A percentile compares a stretch with the other conserved stretches of the same genome.
These are phyloP conservation scores for Lordiphosa stackelbergi DNA, from an alignment of 1,140 invertebrate species.

Conservation along the genomic window DNA sequence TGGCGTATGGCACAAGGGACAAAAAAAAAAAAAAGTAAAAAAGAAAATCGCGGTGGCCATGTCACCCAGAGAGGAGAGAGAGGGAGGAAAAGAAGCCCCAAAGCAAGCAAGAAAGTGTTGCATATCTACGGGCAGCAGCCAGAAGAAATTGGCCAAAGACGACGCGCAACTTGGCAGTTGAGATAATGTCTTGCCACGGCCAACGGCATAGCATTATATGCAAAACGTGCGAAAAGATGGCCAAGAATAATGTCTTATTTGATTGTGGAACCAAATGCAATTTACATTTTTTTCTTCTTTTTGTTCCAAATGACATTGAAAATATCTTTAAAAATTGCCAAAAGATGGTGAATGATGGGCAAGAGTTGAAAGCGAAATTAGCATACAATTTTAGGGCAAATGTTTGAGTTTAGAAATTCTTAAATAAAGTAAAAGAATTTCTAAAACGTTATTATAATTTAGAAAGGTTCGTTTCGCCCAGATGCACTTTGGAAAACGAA, in stretches of 20 bases:
- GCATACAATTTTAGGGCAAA: too few relatives aligned
- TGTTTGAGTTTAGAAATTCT: too few relatives aligned
- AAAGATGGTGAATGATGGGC: constrained; percentile 11
- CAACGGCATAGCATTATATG: constrained; percentile 12
- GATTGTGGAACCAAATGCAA: constrained; percentile 65
- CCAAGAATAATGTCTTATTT: constrained; percentile 61
- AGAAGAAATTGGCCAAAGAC: constrained; percentile 56
- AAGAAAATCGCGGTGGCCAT: constrained; percentile 32
- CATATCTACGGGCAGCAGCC: constrained; percentile 52
- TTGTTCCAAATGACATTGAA: constrained; percentile 18
- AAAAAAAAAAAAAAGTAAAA: constrained; percentile 1
- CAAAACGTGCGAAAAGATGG: constrained; percentile 16
- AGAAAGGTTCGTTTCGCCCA: too few relatives aligned
- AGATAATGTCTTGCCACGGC: constrained; percentile 61
- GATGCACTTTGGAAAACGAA: too few relatives aligned
- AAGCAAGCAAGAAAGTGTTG: constrained; percentile 47
- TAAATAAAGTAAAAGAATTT: too few relatives aligned
- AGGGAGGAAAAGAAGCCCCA: background rate
- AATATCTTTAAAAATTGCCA: constrained; percentile 19
- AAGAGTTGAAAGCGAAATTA: too few relatives aligned
- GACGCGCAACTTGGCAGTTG: constrained; percentile 38
- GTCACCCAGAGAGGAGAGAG: constrained; percentile 2
- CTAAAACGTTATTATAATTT: too few relatives aligned
- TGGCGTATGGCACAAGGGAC: constrained; percentile 48
- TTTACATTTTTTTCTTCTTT: constrained; percentile 45